Evolutionary conservation across 2,888 invertebrate genomes (phyloP).

Genomic region (Drosophila bunnanda): DNA sequence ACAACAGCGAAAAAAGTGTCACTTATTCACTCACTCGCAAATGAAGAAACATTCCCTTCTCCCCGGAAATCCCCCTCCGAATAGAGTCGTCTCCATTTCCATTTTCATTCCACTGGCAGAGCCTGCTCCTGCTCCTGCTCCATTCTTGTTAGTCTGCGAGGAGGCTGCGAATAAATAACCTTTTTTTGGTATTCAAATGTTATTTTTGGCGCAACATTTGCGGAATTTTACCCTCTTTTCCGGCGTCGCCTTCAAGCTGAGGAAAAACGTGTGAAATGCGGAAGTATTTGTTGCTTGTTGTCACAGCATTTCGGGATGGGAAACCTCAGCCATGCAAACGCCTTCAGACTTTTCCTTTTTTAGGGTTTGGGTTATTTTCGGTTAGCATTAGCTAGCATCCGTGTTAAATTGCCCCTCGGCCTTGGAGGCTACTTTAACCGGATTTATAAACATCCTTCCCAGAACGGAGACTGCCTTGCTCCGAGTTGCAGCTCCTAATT

Average conservation of each 20-base stretch:
- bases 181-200: conserved; percentile 73
- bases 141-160: conserved; percentile 54
- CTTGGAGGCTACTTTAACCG: conserved; percentile 29
- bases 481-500: conserved; percentile 27
- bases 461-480: neutral
- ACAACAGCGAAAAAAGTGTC: conserved; percentile 54
- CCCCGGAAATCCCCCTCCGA: conserved; percentile 40
- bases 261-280: conserved; percentile 68
- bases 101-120: conserved; percentile 21
- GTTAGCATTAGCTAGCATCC: conserved; percentile 42
- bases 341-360: conserved; percentile 56
- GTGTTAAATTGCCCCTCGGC: conserved; percentile 53
- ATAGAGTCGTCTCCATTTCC: conserved; percentile 61
- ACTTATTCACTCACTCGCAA: conserved; percentile 60
- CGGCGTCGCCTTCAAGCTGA: conserved; percentile 1
- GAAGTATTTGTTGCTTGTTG: conserved; percentile 64
- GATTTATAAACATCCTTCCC: conserved; percentile 25
- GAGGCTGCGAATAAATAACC: conserved; percentile 61
- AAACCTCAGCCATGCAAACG: conserved; percentile 56
- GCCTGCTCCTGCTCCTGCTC: conserved; percentile 16
- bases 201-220: conserved; percentile 73
- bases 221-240: conserved; percentile 45
- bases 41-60: conserved; percentile 43
- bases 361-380: conserved; percentile 27
- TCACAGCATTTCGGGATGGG: conserved; percentile 43